Evolutionary conservation across 2,888 invertebrate species (phyloP).

Genomic region (Ophion ventricosus): DNA sequence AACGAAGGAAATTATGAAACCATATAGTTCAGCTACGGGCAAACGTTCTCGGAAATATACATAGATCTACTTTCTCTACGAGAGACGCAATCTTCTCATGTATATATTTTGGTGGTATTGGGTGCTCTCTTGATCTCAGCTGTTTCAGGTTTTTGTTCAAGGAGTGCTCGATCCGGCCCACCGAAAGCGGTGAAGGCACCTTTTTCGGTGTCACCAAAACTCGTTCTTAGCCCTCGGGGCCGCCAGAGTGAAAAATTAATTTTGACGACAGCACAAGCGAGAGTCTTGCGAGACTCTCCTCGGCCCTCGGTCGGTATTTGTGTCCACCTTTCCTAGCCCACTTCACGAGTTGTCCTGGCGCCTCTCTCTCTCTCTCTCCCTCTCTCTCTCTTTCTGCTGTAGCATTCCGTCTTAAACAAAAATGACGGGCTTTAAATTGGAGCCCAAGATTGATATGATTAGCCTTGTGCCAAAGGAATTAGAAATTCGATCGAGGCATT

Average conservation of each 20-base stretch:
- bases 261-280: conserved; percentile 26
- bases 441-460: background rate
- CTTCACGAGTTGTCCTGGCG: conserved; percentile 70
- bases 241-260: conserved; percentile 27
- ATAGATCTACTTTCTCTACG: conserved; percentile 46
- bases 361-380: background rate
- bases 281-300: conserved; percentile 49
- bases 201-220: conserved; percentile 81
- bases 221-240: conserved; percentile 74
- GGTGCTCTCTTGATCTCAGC: conserved; percentile 36
- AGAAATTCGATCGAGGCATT: background rate
- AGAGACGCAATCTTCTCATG: conserved; percentile 15
- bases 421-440: background rate
- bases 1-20: conserved; percentile 17
- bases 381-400: background rate
- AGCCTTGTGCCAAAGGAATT: background rate
- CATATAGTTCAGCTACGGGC: background rate
- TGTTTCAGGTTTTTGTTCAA: conserved; percentile 51
- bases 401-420: background rate
- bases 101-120: conserved; percentile 15
- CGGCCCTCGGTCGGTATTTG: conserved; percentile 5
- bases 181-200: conserved; percentile 75
- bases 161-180: conserved; percentile 51
- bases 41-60: background rate
- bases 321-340: conserved; percentile 67